Conservation (phyloP, 2,113 vertebrate genomes). For the Dipodomys ordii region DNA sequence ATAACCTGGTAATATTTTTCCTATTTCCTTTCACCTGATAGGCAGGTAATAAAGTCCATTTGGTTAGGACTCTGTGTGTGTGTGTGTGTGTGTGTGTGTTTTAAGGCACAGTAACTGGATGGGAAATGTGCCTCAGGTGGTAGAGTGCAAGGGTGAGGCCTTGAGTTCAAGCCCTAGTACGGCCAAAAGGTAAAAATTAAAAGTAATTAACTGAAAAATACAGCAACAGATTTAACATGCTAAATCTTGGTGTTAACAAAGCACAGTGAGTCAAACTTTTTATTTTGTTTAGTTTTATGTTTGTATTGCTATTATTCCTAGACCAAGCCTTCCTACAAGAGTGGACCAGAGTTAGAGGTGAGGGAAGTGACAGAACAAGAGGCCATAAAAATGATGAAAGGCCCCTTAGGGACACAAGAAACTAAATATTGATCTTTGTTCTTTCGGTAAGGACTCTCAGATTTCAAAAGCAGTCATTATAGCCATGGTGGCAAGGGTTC, state of each 20-base stretch:
- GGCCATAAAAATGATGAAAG: neutral
- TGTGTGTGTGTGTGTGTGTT: too few relatives aligned
- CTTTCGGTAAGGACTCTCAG: neutral
- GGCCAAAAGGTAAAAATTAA: too few relatives aligned
- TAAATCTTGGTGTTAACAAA: slow-evolving; percentile 32
- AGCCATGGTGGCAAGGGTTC: neutral
- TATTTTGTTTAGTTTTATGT: slow-evolving; percentile 53
- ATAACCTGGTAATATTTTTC: slow-evolving; percentile 20
- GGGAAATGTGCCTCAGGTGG: too few relatives aligned
- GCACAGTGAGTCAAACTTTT: slow-evolving; percentile 20
- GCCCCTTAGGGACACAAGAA: slow-evolving; percentile 34
- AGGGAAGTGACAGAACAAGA: neutral
- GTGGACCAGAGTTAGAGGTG: neutral
- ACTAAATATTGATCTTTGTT: slow-evolving; percentile 63
- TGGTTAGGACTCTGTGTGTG: neutral
- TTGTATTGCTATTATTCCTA: slow-evolving; percentile 19
- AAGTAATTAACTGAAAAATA: slow-evolving; percentile 27
- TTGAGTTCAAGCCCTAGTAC: too few relatives aligned
- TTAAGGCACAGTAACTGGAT: too few relatives aligned
- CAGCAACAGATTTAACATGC: neutral
- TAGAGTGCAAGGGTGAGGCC: too few relatives aligned
- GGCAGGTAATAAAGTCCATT: slow-evolving; percentile 22
- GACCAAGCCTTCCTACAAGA: neutral
- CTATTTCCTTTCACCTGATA: slow-evolving; percentile 46
- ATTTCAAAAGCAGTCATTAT: slow-evolving; percentile 63